Evolutionary conservation across 2,888 invertebrate genomes (phyloP).

Genomic region (Phortica magna): DNA sequence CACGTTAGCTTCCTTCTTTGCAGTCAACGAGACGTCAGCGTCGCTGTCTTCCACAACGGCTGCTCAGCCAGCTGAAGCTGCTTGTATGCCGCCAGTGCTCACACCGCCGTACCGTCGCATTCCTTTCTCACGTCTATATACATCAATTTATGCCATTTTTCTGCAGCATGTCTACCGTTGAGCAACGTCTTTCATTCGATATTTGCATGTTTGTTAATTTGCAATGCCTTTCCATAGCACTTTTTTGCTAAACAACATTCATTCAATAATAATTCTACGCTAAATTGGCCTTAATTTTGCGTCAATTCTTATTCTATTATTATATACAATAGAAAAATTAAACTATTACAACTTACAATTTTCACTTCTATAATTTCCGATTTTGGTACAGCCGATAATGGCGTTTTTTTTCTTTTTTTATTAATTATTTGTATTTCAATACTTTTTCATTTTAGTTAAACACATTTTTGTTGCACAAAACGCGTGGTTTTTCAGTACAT

Average conservation of each 20-base stretch:
- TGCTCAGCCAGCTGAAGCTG: no score
- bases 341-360: slow-evolving; percentile 26
- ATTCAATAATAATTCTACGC: no score
- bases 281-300: no score
- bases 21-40: neutral
- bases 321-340: slow-evolving; percentile 1
- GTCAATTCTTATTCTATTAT: slow-evolving; percentile 18
- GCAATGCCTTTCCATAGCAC: no score
- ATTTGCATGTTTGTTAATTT: no score
- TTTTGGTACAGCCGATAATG: neutral
- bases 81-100: no score
- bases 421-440: slow-evolving; percentile 23
- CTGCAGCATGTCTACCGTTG: no score
- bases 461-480: slow-evolving; percentile 7
- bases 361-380: neutral
- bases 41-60: neutral
- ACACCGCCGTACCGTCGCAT: no score
- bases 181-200: no score
- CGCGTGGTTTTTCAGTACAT: slow-evolving; percentile 5
- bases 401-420: slow-evolving; percentile 25
- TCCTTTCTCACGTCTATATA: no score
- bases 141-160: no score
- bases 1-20: neutral
- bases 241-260: no score
- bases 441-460: neutral